Evolutionary conservation across 2,797 vertebrate species (phyloP).

Genomic region (Knipowitschia caucasica): DNA sequence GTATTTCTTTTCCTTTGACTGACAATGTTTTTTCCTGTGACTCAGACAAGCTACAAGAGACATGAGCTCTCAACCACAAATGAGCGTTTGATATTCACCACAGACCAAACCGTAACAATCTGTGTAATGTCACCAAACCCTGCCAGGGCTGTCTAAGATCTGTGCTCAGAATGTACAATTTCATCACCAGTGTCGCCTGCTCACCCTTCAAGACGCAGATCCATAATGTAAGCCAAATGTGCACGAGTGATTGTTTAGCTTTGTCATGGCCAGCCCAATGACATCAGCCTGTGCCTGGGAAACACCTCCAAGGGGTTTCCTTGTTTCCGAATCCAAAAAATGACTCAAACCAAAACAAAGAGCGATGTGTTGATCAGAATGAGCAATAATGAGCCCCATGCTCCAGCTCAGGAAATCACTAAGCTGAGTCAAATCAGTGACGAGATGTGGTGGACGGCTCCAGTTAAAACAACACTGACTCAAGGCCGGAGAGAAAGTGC

Average conservation of each 20-base stretch:
- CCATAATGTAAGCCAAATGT: conserved; percentile 27
- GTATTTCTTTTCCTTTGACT: conserved; percentile 18
- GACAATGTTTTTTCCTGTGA: conserved; percentile 28
- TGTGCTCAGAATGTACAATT: background rate
- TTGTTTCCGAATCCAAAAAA: conserved; percentile 49
- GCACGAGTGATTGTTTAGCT: conserved; percentile 17
- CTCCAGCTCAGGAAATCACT: conserved; percentile 39
- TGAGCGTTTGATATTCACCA: conserved; percentile 44
- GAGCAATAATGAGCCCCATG: conserved; percentile 6
- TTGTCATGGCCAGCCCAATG: conserved; percentile 26
- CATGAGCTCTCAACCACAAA: conserved; percentile 45
- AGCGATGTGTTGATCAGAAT: conserved; percentile 10
- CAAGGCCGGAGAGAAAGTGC: background rate
- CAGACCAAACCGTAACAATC: conserved; percentile 34
- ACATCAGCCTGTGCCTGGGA: conserved; percentile 33
- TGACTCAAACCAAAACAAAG: conserved; percentile 58
- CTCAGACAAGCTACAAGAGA: conserved; percentile 37
- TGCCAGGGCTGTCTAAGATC: background rate
- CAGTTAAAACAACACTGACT: conserved; percentile 22
- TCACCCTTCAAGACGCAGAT: conserved; percentile 20
- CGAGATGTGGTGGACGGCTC: conserved; percentile 23
- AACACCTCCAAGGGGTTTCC: conserved; percentile 54
- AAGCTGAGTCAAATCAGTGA: conserved; percentile 51
- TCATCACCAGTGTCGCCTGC: background rate
- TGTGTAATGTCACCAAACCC: conserved; percentile 29